Evolutionary conservation across 53 echinoderm and acorn worm genomes (phyloP).

Genomic region (Holothuria scabra): DNA sequence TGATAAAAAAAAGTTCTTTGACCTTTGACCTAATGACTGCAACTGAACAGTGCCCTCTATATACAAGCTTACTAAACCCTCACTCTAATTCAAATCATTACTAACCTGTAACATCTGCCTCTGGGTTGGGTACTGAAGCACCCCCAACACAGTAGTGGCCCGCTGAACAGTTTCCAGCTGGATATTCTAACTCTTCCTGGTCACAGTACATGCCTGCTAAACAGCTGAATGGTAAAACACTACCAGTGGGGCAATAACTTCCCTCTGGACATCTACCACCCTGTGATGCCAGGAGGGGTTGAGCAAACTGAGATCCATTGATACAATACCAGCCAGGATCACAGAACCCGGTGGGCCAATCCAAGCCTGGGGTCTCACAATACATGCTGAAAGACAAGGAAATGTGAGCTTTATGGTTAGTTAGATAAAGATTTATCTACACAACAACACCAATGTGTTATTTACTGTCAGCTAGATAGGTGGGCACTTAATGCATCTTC

Average conservation of each 20-base stretch:
- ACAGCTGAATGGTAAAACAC: slow-evolving; percentile 77
- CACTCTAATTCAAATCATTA: background rate
- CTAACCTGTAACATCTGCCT: slow-evolving; percentile 71
- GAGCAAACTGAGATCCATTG: slow-evolving; percentile 87
- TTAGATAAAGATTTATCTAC: too few species aligned
- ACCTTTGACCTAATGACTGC: too few species aligned
- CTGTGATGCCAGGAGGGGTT: slow-evolving; percentile 64
- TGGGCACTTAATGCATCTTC: too few species aligned
- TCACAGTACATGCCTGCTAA: slow-evolving; percentile 93
- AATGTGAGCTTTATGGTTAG: background rate
- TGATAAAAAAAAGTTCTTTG: too few species aligned
- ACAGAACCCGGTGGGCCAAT: slow-evolving; percentile 83
- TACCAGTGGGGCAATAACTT: slow-evolving; percentile 82
- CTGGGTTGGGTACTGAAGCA: slow-evolving; percentile 68
- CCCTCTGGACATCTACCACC: slow-evolving; percentile 84
- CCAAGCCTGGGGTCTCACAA: slow-evolving; percentile 84
- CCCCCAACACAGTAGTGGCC: slow-evolving; percentile 86
- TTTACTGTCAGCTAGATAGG: too few species aligned
- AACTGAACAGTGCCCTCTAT: too few species aligned
- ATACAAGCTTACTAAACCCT: background rate
- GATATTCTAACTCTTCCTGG: slow-evolving; percentile 70
- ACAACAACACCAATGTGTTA: too few species aligned
- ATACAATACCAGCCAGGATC: slow-evolving; percentile 97
- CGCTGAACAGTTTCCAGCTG: slow-evolving; percentile 79
- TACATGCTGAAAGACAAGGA: slow-evolving; percentile 58